Conservation (phyloP, 1,140 invertebrate genomes). For the Ganaspis sp. region DNA sequence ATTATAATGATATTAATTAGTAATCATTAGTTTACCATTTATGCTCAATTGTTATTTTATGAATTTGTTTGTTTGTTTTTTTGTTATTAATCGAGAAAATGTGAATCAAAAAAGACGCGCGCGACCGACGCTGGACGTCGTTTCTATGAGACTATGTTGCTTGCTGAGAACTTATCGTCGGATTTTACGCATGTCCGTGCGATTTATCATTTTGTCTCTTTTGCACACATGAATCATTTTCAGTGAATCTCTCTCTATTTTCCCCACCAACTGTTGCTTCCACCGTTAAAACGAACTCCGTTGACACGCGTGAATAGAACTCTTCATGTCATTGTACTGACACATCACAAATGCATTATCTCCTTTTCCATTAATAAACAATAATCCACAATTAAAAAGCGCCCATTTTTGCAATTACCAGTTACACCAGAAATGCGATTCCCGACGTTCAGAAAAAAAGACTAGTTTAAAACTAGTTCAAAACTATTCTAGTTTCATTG, state of each 20-base stretch:
- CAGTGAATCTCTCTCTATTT: conserved; percentile 33
- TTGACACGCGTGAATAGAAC: conserved; percentile 17
- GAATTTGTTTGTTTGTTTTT: background rate
- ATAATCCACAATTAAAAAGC: too few species aligned
- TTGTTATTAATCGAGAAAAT: background rate
- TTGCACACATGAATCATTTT: conserved; percentile 13
- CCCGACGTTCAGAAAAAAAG: too few species aligned
- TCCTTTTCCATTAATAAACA: background rate
- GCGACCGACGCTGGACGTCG: conserved; percentile 58
- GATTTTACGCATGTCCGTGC: conserved; percentile 65
- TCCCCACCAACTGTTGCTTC: conserved; percentile 28
- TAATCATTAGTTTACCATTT: too few species aligned
- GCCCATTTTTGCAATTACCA: too few species aligned
- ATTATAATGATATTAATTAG: too few species aligned
- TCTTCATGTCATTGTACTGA: conserved; percentile 7
- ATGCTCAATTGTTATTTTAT: background rate
- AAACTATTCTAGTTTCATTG: too few species aligned
- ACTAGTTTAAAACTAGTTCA: too few species aligned
- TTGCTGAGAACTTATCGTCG: conserved; percentile 52
- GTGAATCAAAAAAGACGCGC: background rate
- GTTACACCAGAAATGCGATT: too few species aligned
- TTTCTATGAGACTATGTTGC: conserved; percentile 62
- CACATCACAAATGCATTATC: conserved; percentile 1
- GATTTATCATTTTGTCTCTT: conserved; percentile 40
- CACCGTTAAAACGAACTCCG: background rate